These are phyloP conservation scores for Istiophorus platypterus DNA, from an alignment of 2,113 vertebrate genomes.

Conservation along the genomic window DNA sequence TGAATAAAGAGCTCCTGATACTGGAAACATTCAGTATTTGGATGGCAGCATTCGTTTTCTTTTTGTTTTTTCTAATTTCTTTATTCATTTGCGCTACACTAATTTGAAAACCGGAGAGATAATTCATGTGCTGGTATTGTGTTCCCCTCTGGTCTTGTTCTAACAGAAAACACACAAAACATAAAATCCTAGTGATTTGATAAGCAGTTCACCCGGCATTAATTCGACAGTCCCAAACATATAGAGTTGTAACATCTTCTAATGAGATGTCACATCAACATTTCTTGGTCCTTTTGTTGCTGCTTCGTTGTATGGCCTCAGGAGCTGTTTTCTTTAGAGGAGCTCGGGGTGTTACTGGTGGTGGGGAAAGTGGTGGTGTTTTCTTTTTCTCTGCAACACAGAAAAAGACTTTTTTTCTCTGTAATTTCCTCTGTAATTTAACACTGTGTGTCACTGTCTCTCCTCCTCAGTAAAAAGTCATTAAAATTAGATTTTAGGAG, in stretches of 20 bases:
- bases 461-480: neutral
- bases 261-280: slow-evolving; percentile 45
- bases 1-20: neutral
- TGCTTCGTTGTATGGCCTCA: slow-evolving; percentile 60
- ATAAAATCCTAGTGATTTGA: neutral
- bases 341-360: neutral
- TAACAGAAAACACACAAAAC: slow-evolving; percentile 3
- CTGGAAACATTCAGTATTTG: neutral
- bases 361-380: slow-evolving; percentile 4
- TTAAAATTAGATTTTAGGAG: neutral
- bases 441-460: neutral
- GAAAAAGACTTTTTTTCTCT: neutral
- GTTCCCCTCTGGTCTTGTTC: neutral
- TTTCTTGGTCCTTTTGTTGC: slow-evolving; percentile 72
- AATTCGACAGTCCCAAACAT: neutral
- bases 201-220: neutral
- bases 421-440: neutral
- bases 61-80: neutral
- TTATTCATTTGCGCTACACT: neutral
- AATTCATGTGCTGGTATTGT: neutral
- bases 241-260: neutral
- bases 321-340: slow-evolving; percentile 46
- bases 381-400: slow-evolving; percentile 66
- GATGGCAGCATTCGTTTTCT: neutral
- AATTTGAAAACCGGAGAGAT: neutral